These are phyloP conservation scores for Conus betulinus DNA, from an alignment of 1,140 invertebrate genomes.

Conservation along the genomic window DNA sequence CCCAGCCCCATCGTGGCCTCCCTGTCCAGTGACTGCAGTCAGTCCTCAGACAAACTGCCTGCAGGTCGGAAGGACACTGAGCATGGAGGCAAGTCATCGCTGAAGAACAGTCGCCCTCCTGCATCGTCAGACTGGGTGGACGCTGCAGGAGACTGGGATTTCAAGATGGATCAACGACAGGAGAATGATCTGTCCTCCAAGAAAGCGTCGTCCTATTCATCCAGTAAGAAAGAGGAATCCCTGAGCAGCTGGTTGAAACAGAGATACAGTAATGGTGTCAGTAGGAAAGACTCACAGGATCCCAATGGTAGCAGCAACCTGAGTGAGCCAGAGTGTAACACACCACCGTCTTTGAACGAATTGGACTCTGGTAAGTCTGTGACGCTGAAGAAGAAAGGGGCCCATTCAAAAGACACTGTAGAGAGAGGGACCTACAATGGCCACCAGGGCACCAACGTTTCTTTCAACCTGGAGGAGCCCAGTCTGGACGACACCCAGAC, in stretches of 20 bases:
- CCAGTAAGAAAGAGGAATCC: not conserved
- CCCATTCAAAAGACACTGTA: not conserved
- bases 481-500: constrained; percentile 63
- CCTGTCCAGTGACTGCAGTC: not conserved
- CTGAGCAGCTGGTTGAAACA: not conserved
- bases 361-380: too few relatives aligned
- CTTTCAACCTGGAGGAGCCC: constrained; percentile 33
- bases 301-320: constrained; percentile 39
- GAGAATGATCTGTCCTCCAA: not conserved
- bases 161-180: not conserved
- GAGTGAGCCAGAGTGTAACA: constrained; percentile 36
- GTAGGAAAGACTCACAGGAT: not conserved
- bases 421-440: not conserved
- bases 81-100: too few relatives aligned
- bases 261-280: not conserved
- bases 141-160: not conserved
- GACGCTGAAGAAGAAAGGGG: not conserved
- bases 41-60: not conserved
- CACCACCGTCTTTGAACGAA: constrained; percentile 4
- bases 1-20: constrained; percentile 61
- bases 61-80: too few relatives aligned
- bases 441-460: not conserved
- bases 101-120: not conserved
- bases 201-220: not conserved
- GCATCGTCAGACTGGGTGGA: not conserved